A percentile compares a stretch with the other conserved stretches of the same genome.
phyloP scores from a whole-genome alignment of 2,113 vertebrate species.

The Lepidothrix coronata region DNA sequence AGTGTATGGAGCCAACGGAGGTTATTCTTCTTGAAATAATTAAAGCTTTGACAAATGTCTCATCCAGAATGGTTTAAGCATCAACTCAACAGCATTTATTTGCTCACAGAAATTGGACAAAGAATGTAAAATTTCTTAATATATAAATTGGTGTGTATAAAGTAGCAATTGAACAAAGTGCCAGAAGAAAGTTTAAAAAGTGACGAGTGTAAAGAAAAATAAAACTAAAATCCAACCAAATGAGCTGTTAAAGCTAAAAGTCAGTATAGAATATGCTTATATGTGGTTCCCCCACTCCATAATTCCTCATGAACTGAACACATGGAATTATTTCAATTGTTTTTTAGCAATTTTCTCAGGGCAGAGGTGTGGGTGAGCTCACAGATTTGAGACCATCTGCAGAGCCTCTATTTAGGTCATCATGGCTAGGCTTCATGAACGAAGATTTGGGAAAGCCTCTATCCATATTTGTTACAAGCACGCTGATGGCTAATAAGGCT shows the following conservation, averaged over 20 bases:
- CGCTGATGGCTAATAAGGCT: too few relatives aligned
- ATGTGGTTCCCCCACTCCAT: neutral
- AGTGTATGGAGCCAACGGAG: neutral
- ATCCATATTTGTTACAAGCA: too few relatives aligned
- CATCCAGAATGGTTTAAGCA: neutral
- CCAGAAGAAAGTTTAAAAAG: neutral
- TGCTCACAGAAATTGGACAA: neutral
- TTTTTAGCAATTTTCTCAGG: neutral
- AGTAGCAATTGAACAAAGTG: neutral
- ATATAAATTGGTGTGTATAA: neutral
- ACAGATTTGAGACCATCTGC: neutral
- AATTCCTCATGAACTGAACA: neutral
- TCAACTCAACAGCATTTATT: neutral
- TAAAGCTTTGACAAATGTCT: neutral
- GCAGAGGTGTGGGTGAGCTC: neutral
- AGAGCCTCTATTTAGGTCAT: neutral
- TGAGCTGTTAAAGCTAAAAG: neutral
- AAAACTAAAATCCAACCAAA: neutral
- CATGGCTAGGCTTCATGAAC: too few relatives aligned
- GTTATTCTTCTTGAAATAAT: neutral
- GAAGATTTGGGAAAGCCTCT: too few relatives aligned
- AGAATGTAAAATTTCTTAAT: neutral
- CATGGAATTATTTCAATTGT: neutral
- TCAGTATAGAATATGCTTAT: neutral
- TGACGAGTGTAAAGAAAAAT: neutral